These are phyloP conservation scores for Ridgeia piscesae DNA, from an alignment of 1,140 invertebrate genomes.

Conservation along the genomic window DNA sequence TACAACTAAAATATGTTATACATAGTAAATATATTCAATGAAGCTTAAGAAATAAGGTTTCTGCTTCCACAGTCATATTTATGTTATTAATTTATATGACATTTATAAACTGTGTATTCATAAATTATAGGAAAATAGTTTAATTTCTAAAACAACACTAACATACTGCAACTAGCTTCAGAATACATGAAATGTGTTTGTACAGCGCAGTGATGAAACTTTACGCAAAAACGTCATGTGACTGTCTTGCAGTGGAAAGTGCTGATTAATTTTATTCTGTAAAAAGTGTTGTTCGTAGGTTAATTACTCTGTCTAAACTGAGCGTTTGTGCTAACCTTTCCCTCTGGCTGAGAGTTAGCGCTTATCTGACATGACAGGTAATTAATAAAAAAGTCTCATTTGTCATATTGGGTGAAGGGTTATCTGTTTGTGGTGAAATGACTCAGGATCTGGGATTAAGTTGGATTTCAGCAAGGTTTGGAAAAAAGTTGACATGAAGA, in stretches of 20 bases:
- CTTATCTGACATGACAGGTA: neutral
- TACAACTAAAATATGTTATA: neutral
- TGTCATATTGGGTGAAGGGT: neutral
- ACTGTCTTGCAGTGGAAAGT: neutral
- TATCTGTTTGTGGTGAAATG: neutral
- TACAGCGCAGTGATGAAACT: too few species aligned
- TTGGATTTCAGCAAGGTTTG: neutral
- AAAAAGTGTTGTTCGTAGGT: neutral
- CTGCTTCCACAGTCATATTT: neutral
- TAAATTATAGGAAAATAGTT: too few species aligned
- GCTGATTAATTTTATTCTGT: neutral
- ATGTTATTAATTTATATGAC: neutral
- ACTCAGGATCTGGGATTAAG: neutral
- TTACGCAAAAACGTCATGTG: too few species aligned
- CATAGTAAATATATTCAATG: neutral
- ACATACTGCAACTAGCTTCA: neutral
- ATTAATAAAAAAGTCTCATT: neutral
- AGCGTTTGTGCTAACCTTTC: neutral
- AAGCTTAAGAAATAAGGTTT: neutral
- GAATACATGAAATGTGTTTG: too few species aligned
- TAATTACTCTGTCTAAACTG: neutral
- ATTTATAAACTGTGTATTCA: neutral
- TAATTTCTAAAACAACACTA: too few species aligned
- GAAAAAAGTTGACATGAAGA: too few species aligned
- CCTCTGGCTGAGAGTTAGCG: neutral